Evolutionary conservation across 2,797 vertebrate genomes (phyloP).

Genomic region (Takifugu rubripes): DNA sequence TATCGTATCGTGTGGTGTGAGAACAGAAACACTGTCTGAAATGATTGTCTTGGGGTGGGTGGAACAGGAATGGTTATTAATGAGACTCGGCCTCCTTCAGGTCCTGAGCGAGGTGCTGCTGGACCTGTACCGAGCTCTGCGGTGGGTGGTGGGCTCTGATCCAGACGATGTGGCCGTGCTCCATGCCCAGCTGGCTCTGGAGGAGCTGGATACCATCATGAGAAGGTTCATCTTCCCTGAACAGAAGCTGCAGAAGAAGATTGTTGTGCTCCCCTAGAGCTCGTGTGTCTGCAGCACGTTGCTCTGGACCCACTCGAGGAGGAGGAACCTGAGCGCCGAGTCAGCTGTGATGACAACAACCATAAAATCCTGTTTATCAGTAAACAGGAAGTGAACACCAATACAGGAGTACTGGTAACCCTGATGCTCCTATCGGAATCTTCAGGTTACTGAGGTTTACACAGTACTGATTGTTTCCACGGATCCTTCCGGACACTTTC

Average conservation of each 20-base stretch:
- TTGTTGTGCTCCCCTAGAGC: conserved; percentile 82
- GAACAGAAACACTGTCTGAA: neutral
- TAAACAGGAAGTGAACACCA: too few species aligned
- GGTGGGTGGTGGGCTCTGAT: conserved; percentile 79
- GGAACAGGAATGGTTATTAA: neutral
- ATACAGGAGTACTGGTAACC: too few species aligned
- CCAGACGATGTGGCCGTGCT: conserved; percentile 76
- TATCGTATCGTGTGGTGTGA: neutral
- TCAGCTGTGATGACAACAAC: too few species aligned
- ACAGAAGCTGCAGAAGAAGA: conserved; percentile 89
- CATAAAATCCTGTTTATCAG: too few species aligned
- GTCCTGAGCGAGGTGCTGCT: conserved; percentile 85
- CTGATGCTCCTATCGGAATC: too few species aligned
- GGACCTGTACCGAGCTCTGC: conserved; percentile 91
- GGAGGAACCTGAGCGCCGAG: too few species aligned
- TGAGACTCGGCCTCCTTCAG: conserved; percentile 58
- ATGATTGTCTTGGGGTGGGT: too few species aligned
- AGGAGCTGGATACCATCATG: conserved; percentile 86
- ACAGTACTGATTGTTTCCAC: too few species aligned
- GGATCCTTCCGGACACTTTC: too few species aligned
- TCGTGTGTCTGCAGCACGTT: neutral
- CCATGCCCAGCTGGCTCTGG: conserved; percentile 89
- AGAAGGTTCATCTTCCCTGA: conserved; percentile 83
- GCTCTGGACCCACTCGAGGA: too few species aligned
- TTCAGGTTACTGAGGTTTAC: too few species aligned